These are phyloP conservation scores for Carassius auratus DNA, from an alignment of 2,113 vertebrate genomes.

Conservation along the genomic window DNA sequence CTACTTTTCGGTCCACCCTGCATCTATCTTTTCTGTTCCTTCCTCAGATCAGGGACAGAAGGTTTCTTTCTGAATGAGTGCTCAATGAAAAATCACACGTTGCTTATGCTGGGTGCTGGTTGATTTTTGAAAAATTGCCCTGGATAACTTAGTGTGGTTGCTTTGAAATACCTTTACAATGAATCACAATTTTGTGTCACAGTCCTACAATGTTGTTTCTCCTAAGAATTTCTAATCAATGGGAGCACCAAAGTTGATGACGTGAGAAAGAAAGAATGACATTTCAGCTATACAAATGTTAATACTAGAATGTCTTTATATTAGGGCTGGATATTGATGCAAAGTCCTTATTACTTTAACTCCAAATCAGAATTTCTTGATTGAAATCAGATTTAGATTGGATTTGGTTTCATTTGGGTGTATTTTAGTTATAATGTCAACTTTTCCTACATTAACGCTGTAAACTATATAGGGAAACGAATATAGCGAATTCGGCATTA, in stretches of 20 bases:
- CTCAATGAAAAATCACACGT: background rate
- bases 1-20: constrained; percentile 44
- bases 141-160: background rate
- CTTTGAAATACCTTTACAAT: background rate
- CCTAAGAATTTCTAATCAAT: background rate
- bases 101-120: background rate
- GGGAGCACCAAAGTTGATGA: too few species aligned
- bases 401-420: background rate
- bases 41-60: constrained; percentile 10
- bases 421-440: background rate
- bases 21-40: background rate
- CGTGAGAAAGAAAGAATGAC: too few species aligned
- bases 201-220: background rate
- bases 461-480: too few species aligned
- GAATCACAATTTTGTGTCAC: background rate
- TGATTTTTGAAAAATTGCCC: too few species aligned
- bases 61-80: constrained; percentile 36
- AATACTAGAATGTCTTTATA: too few species aligned
- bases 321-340: too few species aligned
- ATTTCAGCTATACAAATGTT: too few species aligned
- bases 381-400: background rate
- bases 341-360: too few species aligned
- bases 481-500: too few species aligned
- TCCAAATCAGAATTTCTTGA: background rate
- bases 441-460: background rate